Percentiles rank a stretch among this genome's conserved stretches.
Evolutionary conservation across 92 coral and sea anemone species (phyloP).

Genomic region (Parazoanthus atlanticus): DNA sequence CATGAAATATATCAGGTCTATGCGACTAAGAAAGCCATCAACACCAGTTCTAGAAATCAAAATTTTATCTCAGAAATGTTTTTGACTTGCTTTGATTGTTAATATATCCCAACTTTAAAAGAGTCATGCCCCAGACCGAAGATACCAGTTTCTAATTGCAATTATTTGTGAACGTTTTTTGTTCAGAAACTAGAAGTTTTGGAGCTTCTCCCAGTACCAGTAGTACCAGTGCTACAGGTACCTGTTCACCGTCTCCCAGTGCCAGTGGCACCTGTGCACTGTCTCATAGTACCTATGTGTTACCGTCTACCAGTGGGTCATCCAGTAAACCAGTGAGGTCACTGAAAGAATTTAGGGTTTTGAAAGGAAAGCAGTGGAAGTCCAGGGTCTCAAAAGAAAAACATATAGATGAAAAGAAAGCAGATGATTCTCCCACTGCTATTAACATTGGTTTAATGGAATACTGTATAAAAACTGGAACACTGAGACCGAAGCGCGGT

Average conservation of each 20-base stretch:
- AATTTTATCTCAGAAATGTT: conserved; percentile 20
- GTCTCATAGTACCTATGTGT: conserved; percentile 19
- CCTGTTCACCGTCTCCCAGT: background rate
- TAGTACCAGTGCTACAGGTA: background rate
- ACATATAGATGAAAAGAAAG: conserved; percentile 11
- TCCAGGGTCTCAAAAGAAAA: conserved; percentile 15
- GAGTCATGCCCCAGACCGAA: conserved; percentile 20
- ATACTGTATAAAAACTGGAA: conserved; percentile 38
- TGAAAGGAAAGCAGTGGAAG: conserved; percentile 26
- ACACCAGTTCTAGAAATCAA: conserved; percentile 23
- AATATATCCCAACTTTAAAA: conserved; percentile 2
- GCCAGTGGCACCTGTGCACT: conserved; percentile 26
- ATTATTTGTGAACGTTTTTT: conserved; percentile 15
- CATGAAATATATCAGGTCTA: conserved; percentile 26
- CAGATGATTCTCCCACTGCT: conserved; percentile 14
- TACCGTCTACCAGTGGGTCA: conserved; percentile 27
- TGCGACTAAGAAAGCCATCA: conserved; percentile 18
- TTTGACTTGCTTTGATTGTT: conserved; percentile 18
- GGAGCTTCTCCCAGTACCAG: conserved; percentile 19
- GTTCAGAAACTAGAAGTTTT: conserved; percentile 21
- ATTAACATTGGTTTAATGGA: conserved; percentile 49
- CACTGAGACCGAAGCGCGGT: conserved; percentile 43
- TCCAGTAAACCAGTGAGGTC: conserved; percentile 6
- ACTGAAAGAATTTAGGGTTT: conserved; percentile 16
- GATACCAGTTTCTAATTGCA: conserved; percentile 27